Evolutionary conservation across 1,140 invertebrate species (phyloP), one percentile per base, ranked within the genome.

Genomic region (Gryllus bimaculatus): DNA sequence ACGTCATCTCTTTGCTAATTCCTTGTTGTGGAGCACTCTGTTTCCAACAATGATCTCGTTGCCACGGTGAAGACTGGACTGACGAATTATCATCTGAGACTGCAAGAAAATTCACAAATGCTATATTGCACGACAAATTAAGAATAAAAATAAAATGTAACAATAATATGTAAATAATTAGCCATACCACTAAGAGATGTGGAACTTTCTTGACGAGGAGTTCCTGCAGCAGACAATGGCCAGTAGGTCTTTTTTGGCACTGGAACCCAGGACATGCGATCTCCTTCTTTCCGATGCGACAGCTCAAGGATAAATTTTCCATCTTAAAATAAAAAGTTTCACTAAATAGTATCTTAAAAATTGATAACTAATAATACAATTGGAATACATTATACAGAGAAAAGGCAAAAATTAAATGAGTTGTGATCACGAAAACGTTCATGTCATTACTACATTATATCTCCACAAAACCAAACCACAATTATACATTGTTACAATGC

Each of bases 11-110:
- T 83, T 89, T 91, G 80, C 92, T 93, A 75, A 92, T 87, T 84
- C 91, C 91, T 54, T 90, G 90, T 79, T 91, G 90, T 49, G 94
- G 94, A 81, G 89, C 87, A 48, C 89, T 87, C 85, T 95, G 94
- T 84, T 95, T 95, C 93, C 93, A 95, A 83, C 91, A 92, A 84
- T 95, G 94, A 85, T 96, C 94, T 81, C 94, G 88, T 85, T 94
- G 93, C 93, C 93, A 95, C 79, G 94, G 94, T 82, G 93, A 95
- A 74, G 94, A 95, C 83, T 95, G 93, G 82, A 95, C 90, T 54
- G 94, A 95, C 82, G 93, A 94, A 86, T 94, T 95, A 85, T 95
- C 94, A 88, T 95, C 94, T 82, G 93, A 94, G 87, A 93, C 93
- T 93, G 82, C 79, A 87, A 82, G 21, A 80, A 79, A 79, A 75